Percentiles rank a stretch among this genome's conserved stretches.
phyloP scores from a whole-genome alignment of 1,140 invertebrate genomes.

The Danaus plexippus region DNA sequence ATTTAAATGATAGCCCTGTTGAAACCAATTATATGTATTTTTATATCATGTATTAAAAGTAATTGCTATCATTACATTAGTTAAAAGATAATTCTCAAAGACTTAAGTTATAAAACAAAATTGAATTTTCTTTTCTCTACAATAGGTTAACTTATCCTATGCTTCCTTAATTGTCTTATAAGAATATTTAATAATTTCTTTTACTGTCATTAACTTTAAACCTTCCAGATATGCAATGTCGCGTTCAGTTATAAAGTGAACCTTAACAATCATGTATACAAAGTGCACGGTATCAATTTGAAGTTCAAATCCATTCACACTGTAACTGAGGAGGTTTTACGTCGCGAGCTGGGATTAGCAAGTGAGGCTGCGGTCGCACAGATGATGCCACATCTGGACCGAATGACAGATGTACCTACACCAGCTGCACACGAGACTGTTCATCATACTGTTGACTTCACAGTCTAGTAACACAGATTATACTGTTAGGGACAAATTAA shows the following conservation, averaged over 20 bases:
- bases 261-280: constrained; percentile 64
- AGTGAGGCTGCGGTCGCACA: constrained; percentile 47
- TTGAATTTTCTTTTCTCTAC: too few species aligned
- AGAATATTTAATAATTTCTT: too few species aligned
- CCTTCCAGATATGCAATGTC: constrained; percentile 62
- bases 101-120: too few species aligned
- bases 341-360: constrained; percentile 46
- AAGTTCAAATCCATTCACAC: constrained; percentile 67
- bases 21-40: too few species aligned
- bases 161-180: too few species aligned
- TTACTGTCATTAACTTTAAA: too few species aligned
- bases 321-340: constrained; percentile 57
- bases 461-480: constrained; percentile 6
- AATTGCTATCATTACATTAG: too few species aligned
- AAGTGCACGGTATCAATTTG: constrained; percentile 61
- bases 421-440: constrained; percentile 51
- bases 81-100: too few species aligned
- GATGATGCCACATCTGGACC: constrained; percentile 41
- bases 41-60: too few species aligned
- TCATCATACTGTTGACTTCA: constrained; percentile 30
- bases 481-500: too few species aligned
- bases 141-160: too few species aligned
- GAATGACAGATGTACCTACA: constrained; percentile 31
- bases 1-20: too few species aligned
- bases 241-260: constrained; percentile 69